Conservation (phyloP, 2,888 invertebrate species). For the Acleris emargana region DNA sequence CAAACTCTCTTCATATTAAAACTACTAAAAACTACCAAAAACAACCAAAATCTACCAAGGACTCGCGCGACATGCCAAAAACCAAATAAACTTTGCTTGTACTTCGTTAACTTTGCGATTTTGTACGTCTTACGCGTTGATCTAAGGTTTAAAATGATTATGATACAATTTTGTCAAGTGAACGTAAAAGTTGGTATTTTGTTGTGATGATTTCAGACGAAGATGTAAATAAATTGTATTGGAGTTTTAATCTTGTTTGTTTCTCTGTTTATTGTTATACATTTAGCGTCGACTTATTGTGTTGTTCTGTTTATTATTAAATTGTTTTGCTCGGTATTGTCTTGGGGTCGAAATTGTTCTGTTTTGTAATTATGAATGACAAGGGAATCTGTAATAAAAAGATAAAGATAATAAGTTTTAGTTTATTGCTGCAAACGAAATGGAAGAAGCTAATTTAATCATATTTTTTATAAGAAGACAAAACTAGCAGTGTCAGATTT, state of each 20-base stretch:
- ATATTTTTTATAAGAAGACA: too few relatives aligned
- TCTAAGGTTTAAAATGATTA: background rate
- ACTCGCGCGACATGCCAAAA: conserved; percentile 10
- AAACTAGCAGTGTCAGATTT: too few relatives aligned
- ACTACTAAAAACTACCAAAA: conserved; percentile 35
- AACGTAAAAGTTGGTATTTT: conserved; percentile 12
- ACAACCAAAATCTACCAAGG: conserved; percentile 22
- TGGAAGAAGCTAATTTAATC: too few relatives aligned
- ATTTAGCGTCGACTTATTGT: conserved; percentile 71
- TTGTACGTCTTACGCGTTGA: background rate
- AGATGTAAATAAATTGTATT: conserved; percentile 50
- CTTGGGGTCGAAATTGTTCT: conserved; percentile 24
- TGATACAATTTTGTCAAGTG: background rate
- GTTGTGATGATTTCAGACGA: conserved; percentile 29
- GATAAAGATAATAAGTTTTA: background rate
- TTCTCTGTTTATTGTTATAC: conserved; percentile 53
- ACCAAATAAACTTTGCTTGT: conserved; percentile 8
- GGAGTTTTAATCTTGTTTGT: conserved; percentile 57
- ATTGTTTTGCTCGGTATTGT: conserved; percentile 51
- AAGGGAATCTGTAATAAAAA: background rate
- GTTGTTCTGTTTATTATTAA: conserved; percentile 69
- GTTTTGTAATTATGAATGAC: conserved; percentile 40
- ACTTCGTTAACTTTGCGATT: background rate
- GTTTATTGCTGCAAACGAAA: background rate
- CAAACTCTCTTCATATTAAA: conserved; percentile 31